phyloP scores from a whole-genome alignment of 2,797 vertebrate species.

The Morus bassanus region DNA sequence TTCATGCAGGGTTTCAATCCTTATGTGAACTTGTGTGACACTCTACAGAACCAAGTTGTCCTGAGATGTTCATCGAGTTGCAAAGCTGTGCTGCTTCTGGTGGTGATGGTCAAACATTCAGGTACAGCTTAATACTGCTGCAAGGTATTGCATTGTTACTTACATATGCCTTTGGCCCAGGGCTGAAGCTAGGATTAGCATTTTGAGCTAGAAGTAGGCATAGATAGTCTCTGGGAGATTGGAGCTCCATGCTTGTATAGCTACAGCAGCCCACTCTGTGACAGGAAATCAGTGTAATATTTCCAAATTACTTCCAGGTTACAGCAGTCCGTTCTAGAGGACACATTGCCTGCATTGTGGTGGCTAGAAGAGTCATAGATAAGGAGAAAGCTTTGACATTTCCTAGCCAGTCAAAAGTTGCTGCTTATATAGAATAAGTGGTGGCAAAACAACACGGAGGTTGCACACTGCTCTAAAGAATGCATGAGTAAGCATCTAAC shows the following conservation, averaged over 20 bases:
- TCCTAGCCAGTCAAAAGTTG: background rate
- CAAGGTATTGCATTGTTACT: background rate
- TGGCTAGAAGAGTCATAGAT: background rate
- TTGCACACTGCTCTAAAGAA: background rate
- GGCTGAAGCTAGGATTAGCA: background rate
- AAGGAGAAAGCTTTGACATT: background rate
- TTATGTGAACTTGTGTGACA: background rate
- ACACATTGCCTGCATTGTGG: background rate
- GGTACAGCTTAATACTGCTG: background rate
- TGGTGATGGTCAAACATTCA: background rate
- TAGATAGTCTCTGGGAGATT: background rate
- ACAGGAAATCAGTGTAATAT: background rate
- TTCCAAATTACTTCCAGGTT: background rate
- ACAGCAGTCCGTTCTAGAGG: background rate
- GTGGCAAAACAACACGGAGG: background rate
- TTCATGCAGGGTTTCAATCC: background rate
- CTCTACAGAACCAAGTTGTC: background rate
- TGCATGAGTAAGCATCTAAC: background rate
- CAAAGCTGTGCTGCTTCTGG: background rate
- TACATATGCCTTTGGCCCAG: background rate
- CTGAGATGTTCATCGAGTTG: background rate
- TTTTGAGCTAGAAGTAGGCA: background rate
- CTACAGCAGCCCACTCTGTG: background rate
- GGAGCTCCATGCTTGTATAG: background rate
- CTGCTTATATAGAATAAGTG: background rate